Percentiles rank a stretch among this genome's conserved stretches.
Conservation (phyloP, 64 coral and sea anemone genomes). For the Anthopleura sola region DNA sequence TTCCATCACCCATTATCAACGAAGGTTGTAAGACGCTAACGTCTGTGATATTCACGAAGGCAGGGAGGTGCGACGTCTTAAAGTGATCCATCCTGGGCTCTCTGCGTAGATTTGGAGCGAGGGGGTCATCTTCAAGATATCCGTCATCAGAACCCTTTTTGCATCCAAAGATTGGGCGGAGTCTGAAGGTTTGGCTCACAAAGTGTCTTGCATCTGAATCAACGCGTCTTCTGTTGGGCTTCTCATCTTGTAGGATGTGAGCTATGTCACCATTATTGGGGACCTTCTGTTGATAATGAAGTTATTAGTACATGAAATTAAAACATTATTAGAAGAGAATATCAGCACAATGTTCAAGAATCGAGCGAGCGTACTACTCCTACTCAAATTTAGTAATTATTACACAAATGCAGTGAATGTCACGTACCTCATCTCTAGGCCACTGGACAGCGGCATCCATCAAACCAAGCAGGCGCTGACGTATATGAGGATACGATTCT, state of each 20-base stretch:
- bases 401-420: too few species aligned
- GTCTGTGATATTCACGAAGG: conserved; percentile 23
- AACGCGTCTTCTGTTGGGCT: not conserved
- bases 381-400: too few species aligned
- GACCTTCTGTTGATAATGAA: not conserved
- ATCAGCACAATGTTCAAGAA: too few species aligned
- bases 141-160: not conserved
- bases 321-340: not conserved
- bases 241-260: conserved; percentile 10
- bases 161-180: conserved; percentile 24
- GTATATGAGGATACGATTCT: conserved; percentile 38
- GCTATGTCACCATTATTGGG: not conserved
- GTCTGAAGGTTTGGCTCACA: not conserved
- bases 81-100: not conserved
- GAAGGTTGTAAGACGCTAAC: not conserved
- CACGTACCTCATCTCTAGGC: conserved; percentile 37
- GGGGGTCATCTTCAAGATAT: not conserved
- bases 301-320: not conserved
- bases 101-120: not conserved
- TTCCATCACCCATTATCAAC: not conserved
- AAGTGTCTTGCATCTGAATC: not conserved
- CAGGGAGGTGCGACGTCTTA: not conserved
- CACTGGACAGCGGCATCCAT: conserved; percentile 52
- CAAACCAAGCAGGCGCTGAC: conserved; percentile 24
- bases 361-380: too few species aligned